Evolutionary conservation across 2,113 vertebrate genomes (phyloP), one percentile per base, ranked within the genome.

Genomic region (Tachysurus vachellii): DNA sequence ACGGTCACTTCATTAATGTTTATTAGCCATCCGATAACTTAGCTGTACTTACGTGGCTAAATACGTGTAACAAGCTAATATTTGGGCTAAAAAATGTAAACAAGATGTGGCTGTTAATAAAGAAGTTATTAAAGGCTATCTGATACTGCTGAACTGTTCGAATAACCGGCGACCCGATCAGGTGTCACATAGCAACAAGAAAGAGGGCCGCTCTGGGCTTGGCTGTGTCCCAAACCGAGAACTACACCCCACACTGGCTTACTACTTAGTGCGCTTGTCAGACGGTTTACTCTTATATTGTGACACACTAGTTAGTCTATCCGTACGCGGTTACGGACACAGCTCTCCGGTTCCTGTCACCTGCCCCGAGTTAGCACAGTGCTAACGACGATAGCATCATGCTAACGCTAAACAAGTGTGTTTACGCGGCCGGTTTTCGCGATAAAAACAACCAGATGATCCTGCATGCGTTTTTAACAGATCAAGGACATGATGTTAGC

Each of bases 331-430:
- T 75, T 59, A 0, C 3, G 85, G 54, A 70, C 44, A 8, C 36
- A n/a, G 77, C 79, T 13, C 23, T 68, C 77, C 77, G 80, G 85
- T 86, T 86, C 90, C 88, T 89, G 86, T 88, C 90, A 89, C 36
- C 59, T 85, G 84, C 64, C 81, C 36, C 28, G 76, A 73, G 8
- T 50, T n/a, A 68, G 54, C 54, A 12, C 9, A 54, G 50, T 2
- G 82, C 62, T 84, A 82, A 50, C 7, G 47, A 6, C 13, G 12
- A 54, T 73, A 54, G 64, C 64, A 36, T 75, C 28, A 13, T 11
- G 84, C 47, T 85, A 62, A 50, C 44, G 10, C 36, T 53, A 12
- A 11, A 10, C 16, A 28, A 21, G 50, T 28, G 66, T 44, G 79
- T 61, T 71, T 73, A 73, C 53, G 21, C 21, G 17, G 21, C 6